phyloP scores from a whole-genome alignment of 2,113 vertebrate genomes.

The Tenrec ecaudatus region DNA sequence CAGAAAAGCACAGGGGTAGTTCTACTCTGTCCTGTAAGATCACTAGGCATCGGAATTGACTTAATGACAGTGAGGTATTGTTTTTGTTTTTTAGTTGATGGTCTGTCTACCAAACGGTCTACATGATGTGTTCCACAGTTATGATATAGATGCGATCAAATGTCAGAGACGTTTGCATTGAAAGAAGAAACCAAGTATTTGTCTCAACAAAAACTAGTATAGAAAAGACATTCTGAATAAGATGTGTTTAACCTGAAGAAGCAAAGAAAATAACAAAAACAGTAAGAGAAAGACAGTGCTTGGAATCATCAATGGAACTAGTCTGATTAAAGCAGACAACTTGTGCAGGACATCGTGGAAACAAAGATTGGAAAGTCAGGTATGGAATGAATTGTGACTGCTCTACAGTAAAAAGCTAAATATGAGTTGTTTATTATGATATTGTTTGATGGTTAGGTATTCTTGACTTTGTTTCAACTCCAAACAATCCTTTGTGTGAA shows the following conservation, averaged over 20 bases:
- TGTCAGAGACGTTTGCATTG: not conserved
- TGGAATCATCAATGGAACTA: not conserved
- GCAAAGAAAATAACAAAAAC: not conserved
- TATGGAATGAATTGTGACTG: not conserved
- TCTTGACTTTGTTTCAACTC: no score
- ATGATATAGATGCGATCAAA: not conserved
- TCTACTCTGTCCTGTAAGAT: no score
- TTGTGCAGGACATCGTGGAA: not conserved
- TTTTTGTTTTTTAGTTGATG: not conserved
- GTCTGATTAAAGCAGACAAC: not conserved
- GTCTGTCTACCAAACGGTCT: not conserved
- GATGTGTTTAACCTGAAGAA: not conserved
- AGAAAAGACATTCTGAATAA: constrained; percentile 51
- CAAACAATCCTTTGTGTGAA: not conserved
- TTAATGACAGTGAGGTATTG: no score
- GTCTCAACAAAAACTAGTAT: not conserved
- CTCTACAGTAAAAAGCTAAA: not conserved
- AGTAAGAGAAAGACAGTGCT: not conserved
- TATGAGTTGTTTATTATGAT: not conserved
- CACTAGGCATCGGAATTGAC: no score
- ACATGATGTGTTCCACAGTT: not conserved
- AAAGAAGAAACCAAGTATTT: not conserved
- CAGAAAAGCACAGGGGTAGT: not conserved
- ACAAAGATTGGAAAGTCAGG: not conserved
- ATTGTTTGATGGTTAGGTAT: no score